A percentile compares a stretch with the other conserved stretches of the same genome.
These are phyloP conservation scores for Hippoglossus stenolepis DNA, from an alignment of 2,113 vertebrate species.

Conservation along the genomic window DNA sequence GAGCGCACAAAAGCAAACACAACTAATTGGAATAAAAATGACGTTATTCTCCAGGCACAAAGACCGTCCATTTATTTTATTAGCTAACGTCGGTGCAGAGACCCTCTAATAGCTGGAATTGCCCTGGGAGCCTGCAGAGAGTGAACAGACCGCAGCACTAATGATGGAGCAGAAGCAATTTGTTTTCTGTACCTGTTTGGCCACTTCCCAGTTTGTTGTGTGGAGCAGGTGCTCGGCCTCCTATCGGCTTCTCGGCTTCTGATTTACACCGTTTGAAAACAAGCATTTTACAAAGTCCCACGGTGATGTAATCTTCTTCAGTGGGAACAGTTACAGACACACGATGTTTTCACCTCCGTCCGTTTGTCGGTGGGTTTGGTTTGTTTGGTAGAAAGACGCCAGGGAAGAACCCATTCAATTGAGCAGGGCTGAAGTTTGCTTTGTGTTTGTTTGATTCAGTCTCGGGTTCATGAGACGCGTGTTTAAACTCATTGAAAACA, in stretches of 20 bases:
- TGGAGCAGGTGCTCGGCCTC: background rate
- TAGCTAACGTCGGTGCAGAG: conserved; percentile 24
- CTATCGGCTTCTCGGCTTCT: background rate
- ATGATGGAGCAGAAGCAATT: conserved; percentile 19
- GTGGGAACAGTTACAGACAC: no score
- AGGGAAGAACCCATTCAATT: no score
- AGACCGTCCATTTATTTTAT: conserved; percentile 31
- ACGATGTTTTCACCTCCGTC: no score
- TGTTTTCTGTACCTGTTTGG: background rate
- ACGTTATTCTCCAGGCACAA: background rate
- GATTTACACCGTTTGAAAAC: background rate
- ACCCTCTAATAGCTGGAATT: conserved; percentile 44
- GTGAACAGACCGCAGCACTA: conserved; percentile 35
- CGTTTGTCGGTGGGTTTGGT: no score
- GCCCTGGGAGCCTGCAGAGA: conserved; percentile 26
- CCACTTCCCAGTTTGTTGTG: conserved; percentile 10
- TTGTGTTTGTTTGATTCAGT: no score
- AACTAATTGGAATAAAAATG: conserved; percentile 45
- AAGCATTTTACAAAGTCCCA: background rate
- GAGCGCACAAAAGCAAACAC: conserved; percentile 21
- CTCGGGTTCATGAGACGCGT: no score
- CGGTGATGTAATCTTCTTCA: no score
- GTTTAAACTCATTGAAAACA: no score
- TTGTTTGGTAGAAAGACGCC: no score
- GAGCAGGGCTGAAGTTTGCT: no score